Evolutionary conservation across 2,888 invertebrate species (phyloP).

Genomic region (Tricholauxania praeusta): DNA sequence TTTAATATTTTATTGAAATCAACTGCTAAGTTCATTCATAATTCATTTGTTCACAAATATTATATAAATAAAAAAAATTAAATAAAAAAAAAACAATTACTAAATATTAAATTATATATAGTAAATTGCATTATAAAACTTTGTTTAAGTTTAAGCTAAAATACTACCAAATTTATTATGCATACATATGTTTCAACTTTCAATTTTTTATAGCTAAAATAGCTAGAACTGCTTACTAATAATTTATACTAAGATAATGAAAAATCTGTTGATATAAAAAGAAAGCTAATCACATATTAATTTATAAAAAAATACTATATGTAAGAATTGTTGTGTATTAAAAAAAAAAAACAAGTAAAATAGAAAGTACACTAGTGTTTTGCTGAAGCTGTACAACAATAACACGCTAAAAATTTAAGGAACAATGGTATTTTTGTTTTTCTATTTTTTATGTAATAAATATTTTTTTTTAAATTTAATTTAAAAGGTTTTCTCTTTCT

Average conservation of each 20-base stretch:
- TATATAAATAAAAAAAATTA: slow-evolving; percentile 18
- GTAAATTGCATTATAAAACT: not conserved
- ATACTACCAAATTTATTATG: slow-evolving; percentile 11
- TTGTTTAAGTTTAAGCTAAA: slow-evolving; percentile 10
- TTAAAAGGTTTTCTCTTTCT: not conserved
- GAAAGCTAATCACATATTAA: too few species aligned
- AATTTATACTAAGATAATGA: too few species aligned
- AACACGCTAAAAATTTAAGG: not conserved
- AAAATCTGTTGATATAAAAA: too few species aligned
- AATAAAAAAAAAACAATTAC: slow-evolving; percentile 8
- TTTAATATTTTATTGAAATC: slow-evolving; percentile 26
- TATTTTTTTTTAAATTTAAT: not conserved
- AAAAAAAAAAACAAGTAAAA: too few species aligned
- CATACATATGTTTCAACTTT: not conserved
- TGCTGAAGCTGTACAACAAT: too few species aligned
- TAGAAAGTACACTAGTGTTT: too few species aligned
- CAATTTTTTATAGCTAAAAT: not conserved
- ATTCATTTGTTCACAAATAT: slow-evolving; percentile 9
- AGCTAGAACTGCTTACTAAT: too few species aligned
- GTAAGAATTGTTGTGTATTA: too few species aligned
- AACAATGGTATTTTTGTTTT: slow-evolving; percentile 10
- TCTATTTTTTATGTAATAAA: not conserved
- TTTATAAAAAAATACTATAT: too few species aligned
- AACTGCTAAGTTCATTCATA: slow-evolving; percentile 26
- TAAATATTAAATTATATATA: slow-evolving; percentile 9